Evolutionary conservation across 2,888 invertebrate genomes (phyloP), one percentile per base, ranked within the genome.

Genomic region (Gymnoscelis rufifasciata): DNA sequence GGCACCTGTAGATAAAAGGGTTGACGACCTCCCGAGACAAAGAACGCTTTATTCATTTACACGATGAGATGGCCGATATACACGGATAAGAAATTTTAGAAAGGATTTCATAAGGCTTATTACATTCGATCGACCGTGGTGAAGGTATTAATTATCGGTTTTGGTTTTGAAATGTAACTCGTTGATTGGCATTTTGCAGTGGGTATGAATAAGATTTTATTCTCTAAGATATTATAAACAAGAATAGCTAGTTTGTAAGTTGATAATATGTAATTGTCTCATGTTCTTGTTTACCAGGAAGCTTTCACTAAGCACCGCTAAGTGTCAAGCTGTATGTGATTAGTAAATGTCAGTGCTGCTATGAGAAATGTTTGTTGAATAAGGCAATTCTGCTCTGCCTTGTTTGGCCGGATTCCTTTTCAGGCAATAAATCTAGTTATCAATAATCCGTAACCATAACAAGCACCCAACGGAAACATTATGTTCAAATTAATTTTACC

Each of bases 1-100:
- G 68, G 51, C 70, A 71, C 58, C 66, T 66, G 70, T 57, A 73
- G 80, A 83, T 80, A 78, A 72, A 55, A 57, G 68, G 80, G 75
- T 77, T 67, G 66, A 62, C 63, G 74, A 78, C 71, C 78, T 63
- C 51, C 14, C 58, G 55, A 60, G 64, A 73, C 71, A 78, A 78
- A 75, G 71, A 74, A 55, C 62, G 62, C 62, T 71, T 65, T 66
- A 61, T 66, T 61, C 69, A 71, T 69, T 66, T 70, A 70, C 64
- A 66, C 59, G 57, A 51, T 54, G 56, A 57, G 51, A 54, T 47
- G 51, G 50, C 31, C 41, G 59, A 59, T 57, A 57, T 39, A 42
- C 33, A 37, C 48, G 43, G 58, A 59, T 61, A 54, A 56, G 52
- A 54, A 38, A 38, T 52, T 56, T 56, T 59, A 58, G 54, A 62